Percentiles rank a stretch among this genome's conserved stretches.
Conservation (phyloP, 1,140 invertebrate species). For the Camponotus pennsylvanicus region DNA sequence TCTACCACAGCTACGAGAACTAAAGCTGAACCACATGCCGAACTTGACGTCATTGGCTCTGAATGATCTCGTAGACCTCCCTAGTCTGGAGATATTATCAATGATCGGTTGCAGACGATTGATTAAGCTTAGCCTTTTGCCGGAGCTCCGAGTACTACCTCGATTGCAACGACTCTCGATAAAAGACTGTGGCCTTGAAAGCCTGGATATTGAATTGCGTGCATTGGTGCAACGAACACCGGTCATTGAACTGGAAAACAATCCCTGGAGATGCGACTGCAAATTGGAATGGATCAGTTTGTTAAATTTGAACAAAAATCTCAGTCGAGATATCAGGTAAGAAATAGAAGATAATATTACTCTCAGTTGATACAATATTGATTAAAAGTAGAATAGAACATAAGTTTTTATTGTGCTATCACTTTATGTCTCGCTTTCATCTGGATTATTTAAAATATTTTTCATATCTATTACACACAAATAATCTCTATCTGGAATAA, state of each 20-base stretch:
- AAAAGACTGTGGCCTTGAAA: constrained; percentile 76
- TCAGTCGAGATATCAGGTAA: constrained; percentile 81
- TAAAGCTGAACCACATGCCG: constrained; percentile 80
- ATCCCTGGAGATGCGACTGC: constrained; percentile 85
- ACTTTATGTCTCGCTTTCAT: not conserved
- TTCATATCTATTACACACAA: not conserved
- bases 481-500: constrained; percentile 6
- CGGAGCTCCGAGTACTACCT: constrained; percentile 76
- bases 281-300: constrained; percentile 82
- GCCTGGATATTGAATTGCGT: constrained; percentile 74
- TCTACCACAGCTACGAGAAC: constrained; percentile 75
- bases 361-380: constrained; percentile 26
- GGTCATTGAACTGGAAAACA: constrained; percentile 81
- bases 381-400: not conserved
- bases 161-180: constrained; percentile 79
- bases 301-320: constrained; percentile 75
- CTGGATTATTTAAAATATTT: not conserved
- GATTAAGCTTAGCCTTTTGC: constrained; percentile 68
- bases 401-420: not conserved
- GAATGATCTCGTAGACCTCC: constrained; percentile 82
- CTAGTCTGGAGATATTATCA: constrained; percentile 78
- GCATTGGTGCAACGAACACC: constrained; percentile 80
- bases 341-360: not conserved
- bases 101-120: constrained; percentile 73
- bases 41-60: constrained; percentile 78